These are phyloP conservation scores for Geophilus truncorum DNA, from an alignment of 2,888 invertebrate genomes.

Conservation along the genomic window DNA sequence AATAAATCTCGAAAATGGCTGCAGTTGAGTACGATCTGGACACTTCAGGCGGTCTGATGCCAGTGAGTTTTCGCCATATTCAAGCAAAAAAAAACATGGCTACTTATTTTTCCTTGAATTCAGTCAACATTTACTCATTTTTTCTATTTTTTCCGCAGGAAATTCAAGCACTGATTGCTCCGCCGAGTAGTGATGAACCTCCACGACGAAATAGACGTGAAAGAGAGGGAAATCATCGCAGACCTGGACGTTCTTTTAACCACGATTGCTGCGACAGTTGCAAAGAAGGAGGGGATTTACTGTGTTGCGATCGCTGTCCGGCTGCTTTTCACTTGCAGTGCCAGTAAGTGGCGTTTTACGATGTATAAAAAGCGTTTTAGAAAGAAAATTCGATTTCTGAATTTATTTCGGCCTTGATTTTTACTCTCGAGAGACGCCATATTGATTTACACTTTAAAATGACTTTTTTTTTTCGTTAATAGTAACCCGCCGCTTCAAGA, in stretches of 20 bases:
- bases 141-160: slow-evolving; percentile 57
- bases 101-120: neutral
- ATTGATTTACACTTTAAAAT: neutral
- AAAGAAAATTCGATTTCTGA: neutral
- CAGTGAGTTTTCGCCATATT: slow-evolving; percentile 58
- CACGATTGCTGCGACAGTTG: slow-evolving; percentile 92
- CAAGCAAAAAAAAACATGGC: neutral
- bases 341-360: slow-evolving; percentile 61
- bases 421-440: neutral
- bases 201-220: neutral
- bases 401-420: neutral
- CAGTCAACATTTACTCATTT: slow-evolving; percentile 41
- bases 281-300: slow-evolving; percentile 86
- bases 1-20: slow-evolving; percentile 51
- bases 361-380: neutral
- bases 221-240: slow-evolving; percentile 39
- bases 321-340: slow-evolving; percentile 93
- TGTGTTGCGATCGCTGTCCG: slow-evolving; percentile 94
- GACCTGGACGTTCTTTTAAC: slow-evolving; percentile 56
- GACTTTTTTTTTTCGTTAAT: slow-evolving; percentile 36
- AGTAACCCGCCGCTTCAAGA: slow-evolving; percentile 91
- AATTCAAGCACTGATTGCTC: slow-evolving; percentile 81
- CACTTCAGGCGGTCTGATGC: slow-evolving; percentile 77
- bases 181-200: slow-evolving; percentile 69
- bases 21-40: slow-evolving; percentile 70